Base-by-base conservation (phyloP, 1,140 invertebrate genomes). In the Plectus sambesii region DNA sequence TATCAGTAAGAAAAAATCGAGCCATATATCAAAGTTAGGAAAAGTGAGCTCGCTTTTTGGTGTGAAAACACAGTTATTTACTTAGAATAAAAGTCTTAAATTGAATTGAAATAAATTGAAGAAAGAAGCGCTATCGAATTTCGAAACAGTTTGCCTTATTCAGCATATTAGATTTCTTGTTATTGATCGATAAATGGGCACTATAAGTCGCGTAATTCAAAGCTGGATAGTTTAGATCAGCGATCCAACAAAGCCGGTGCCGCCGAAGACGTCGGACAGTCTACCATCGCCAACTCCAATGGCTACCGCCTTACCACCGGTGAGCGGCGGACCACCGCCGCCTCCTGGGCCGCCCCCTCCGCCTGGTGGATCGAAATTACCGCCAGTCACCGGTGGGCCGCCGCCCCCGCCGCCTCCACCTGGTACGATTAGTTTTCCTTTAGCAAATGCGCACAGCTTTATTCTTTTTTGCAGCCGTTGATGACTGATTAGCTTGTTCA, bases 341-440 rank as follows among this genome's bases (percentile, higher is more conserved):
- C 15, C 48, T 5, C 38, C 48, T 4, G n/a, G 12, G 12, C 30
- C 46, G 12, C 48, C 41, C 6, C 48, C 35, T 8, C 46, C 51
- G 15, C 38, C 47, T 20, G 40, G 39, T 15, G 43, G 42, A 15
- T 35, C 53, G 3, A 15, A 24, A 5, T 33, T 55, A 0, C 53
- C 53, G 25, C 36, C 49, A 17, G 36, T 55, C 24, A 55, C 50
- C 17, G 49, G 49, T 42, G 53, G 53, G 2, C 50, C 72, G 40
- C 71, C 77, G 23, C 77, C 78, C 47, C 78, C 79, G 1, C 75
- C 75, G 12, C 57, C 58, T 23, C 61, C 59, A 15, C 41, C 49
- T 27, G 15, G 27, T 2, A 3, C 23, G 22, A 24, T 33, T 24
- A 36, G 48, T 4, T 24, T 30, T 27, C 52, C 52, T n/a, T n/a